A percentile compares a stretch with the other conserved stretches of the same genome.
Conservation (phyloP, 2,888 invertebrate species). For the Belgica antarctica region DNA sequence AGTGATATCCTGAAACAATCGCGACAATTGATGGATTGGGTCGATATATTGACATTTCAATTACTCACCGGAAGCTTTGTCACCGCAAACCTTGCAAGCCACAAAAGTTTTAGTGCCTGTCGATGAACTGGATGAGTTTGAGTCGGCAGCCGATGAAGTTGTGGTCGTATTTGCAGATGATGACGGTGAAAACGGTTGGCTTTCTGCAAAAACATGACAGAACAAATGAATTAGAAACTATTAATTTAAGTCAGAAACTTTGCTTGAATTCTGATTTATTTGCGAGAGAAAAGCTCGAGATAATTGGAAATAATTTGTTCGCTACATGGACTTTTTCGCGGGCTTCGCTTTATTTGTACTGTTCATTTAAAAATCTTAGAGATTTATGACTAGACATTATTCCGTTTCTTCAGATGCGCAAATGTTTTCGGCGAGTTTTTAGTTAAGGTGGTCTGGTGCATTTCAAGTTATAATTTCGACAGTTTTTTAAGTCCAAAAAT, state of each 20-base stretch:
- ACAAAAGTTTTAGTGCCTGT: conserved; percentile 82
- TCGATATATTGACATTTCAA: not conserved
- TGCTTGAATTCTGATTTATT: not conserved
- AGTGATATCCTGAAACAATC: conserved; percentile 74
- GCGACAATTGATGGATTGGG: conserved; percentile 62
- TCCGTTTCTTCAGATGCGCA: not conserved
- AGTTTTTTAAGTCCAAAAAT: no score
- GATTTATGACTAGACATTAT: not conserved
- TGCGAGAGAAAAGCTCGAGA: not conserved
- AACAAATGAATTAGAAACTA: no score
- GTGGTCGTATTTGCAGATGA: conserved; percentile 52
- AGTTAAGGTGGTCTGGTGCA: no score
- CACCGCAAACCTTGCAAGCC: conserved; percentile 95
- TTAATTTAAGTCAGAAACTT: no score
- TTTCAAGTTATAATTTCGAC: no score
- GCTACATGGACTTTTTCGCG: not conserved
- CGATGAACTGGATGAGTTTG: conserved; percentile 71
- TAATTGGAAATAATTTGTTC: conserved; percentile 18
- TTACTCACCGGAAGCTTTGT: conserved; percentile 70
- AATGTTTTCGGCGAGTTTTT: no score
- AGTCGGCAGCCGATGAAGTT: conserved; percentile 66
- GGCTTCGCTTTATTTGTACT: not conserved
- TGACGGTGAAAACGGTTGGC: conserved; percentile 52
- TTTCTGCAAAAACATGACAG: conserved; percentile 59
- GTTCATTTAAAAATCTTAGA: not conserved